Base-by-base conservation (phyloP, 2,113 vertebrate species). In the Phoxinus phoxinus region DNA sequence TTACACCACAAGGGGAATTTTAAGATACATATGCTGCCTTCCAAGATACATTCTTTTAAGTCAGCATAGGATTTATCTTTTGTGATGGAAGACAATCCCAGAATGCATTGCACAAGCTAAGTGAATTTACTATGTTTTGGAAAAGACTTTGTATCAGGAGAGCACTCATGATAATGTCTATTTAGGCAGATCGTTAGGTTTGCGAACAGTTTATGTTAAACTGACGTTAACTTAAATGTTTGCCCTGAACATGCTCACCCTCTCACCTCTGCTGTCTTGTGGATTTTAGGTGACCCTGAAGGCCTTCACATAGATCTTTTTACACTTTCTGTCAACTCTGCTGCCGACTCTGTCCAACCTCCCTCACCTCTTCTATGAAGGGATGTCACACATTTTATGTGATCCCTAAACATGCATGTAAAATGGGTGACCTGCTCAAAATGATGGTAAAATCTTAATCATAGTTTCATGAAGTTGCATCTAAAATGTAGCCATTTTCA, bases 331-430 rank as follows among this genome's bases (percentile, higher is more conserved):
- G 27, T 89, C 83, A 80, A 83, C 88, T 88, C 65, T 51, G 19
- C 17, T 81, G 59, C 35, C 30, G 81, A 73, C 76, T 73, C 23
- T 32, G 48, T 30, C 75, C 10, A 75, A 83, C 84, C 77, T 65
- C 78, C 12, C 51, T 88, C 86, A 91, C 90, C 89, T 59, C 32
- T 32, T 82, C 46, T 74, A 21, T 89, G 32, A 90, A 91, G 88
- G 19, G 35, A 89, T 85, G 89, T 89, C 85, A 89, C 86, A 85
- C 69, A 35, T 92, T 89, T 93, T 74, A 93, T 71, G 69, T 0
- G 3, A 1, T 80, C 89, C 84, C 86, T 85, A 89, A 89, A 90
- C 84, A 88, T 78, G 32, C 85, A 56, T 74, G 85, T 89, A 71
- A 59, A 32, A 87, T 19, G 21, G 75, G 81, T 72, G 88, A 90